phyloP scores from a whole-genome alignment of 2,113 vertebrate genomes.

The Periophthalmodon schlosseri region DNA sequence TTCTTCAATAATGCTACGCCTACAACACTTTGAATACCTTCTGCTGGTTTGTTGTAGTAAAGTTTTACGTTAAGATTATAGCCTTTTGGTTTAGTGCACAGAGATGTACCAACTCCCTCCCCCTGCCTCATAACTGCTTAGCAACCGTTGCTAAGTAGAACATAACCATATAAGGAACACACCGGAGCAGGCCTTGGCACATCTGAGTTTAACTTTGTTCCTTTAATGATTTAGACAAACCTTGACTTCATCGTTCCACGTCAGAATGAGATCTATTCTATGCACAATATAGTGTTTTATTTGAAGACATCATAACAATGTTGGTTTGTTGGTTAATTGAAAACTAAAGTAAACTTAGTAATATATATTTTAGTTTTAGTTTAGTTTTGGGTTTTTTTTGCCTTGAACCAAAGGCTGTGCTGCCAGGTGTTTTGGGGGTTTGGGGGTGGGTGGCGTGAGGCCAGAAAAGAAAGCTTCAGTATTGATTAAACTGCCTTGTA shows the following conservation, averaged over 20 bases:
- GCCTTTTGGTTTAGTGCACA: neutral
- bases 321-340: too few species aligned
- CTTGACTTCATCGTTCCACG: neutral
- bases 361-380: neutral
- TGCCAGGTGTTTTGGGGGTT: constrained; percentile 8
- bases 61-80: neutral
- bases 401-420: neutral
- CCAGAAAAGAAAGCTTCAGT: constrained; percentile 20
- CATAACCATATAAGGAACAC: constrained; percentile 3
- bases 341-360: too few species aligned
- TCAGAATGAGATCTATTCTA: neutral
- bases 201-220: neutral
- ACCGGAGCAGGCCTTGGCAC: neutral
- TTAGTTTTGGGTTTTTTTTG: neutral
- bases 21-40: neutral
- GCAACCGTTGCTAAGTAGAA: constrained; percentile 7
- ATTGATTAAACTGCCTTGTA: constrained; percentile 46
- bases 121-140: neutral
- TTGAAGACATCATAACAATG: neutral
- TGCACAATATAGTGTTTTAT: neutral
- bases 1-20: neutral
- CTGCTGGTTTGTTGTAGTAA: constrained; percentile 2
- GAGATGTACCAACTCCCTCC: neutral
- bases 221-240: neutral
- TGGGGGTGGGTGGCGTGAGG: neutral